Conservation (phyloP, 2,113 vertebrate genomes). For the Cephalopholis sonnerati region DNA sequence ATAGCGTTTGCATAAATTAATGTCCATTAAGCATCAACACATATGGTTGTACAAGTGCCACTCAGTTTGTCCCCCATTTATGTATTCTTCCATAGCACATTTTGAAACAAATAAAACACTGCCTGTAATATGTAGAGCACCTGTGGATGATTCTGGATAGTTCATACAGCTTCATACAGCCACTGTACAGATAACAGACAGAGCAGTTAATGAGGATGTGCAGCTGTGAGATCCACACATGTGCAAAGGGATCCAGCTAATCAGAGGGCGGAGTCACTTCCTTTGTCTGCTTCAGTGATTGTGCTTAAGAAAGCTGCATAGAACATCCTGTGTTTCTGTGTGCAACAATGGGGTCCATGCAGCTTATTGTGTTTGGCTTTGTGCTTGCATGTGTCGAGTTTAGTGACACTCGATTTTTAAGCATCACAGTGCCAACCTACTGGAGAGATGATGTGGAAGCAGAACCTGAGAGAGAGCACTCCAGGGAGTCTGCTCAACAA, state of each 20-base stretch:
- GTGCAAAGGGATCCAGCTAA: conserved; percentile 36
- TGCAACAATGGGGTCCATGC: conserved; percentile 37
- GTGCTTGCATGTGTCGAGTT: conserved; percentile 19
- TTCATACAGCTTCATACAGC: no score
- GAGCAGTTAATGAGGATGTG: conserved; percentile 3
- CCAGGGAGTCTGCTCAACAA: background rate
- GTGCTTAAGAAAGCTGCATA: conserved; percentile 11
- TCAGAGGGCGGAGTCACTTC: conserved; percentile 35
- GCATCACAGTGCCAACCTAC: background rate
- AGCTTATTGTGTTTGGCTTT: conserved; percentile 22
- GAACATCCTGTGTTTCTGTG: background rate
- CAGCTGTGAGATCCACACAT: conserved; percentile 49
- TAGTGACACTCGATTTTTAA: background rate
- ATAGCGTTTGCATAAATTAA: no score
- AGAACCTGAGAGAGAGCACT: conserved; percentile 16
- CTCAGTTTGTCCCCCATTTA: no score
- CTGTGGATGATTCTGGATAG: no score
- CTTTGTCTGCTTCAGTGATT: background rate
- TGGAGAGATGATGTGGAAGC: background rate
- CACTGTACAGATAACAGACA: no score
- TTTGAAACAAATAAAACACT: no score
- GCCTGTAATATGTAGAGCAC: no score
- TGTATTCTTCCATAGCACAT: no score
- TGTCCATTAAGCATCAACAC: no score
- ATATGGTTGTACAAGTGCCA: no score